These are phyloP conservation scores for Varecia variegata DNA, from an alignment of 2,797 vertebrate species.

Conservation along the genomic window DNA sequence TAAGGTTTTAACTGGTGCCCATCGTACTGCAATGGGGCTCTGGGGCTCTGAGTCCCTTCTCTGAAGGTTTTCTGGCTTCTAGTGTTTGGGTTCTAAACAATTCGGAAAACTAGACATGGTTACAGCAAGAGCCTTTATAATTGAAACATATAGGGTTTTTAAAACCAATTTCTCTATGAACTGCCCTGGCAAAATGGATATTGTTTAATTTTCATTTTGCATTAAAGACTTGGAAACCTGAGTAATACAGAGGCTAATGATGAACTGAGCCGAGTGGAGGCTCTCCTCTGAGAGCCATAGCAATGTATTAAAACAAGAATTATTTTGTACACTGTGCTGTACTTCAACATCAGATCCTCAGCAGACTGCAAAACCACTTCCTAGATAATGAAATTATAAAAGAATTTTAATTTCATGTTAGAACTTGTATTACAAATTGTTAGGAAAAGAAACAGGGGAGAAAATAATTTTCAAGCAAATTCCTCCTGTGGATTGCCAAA, in stretches of 20 bases:
- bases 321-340: conserved; percentile 84
- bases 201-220: conserved; percentile 88
- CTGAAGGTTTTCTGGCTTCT: conserved; percentile 69
- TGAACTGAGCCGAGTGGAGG: conserved; percentile 75
- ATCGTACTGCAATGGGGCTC: conserved; percentile 69
- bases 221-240: conserved; percentile 87
- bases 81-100: conserved; percentile 76
- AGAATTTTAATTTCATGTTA: conserved; percentile 85
- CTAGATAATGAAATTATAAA: conserved; percentile 85
- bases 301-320: conserved; percentile 87
- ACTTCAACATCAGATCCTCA: conserved; percentile 81
- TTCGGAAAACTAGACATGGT: conserved; percentile 68
- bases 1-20: conserved; percentile 73
- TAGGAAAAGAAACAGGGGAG: conserved; percentile 75
- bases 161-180: conserved; percentile 78
- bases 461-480: conserved; percentile 63
- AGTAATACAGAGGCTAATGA: conserved; percentile 83
- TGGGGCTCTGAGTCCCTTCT: conserved; percentile 58
- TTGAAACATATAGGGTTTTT: conserved; percentile 78
- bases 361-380: conserved; percentile 83
- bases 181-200: conserved; percentile 78
- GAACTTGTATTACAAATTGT: conserved; percentile 81
- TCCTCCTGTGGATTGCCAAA: conserved; percentile 6
- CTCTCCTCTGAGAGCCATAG: conserved; percentile 85
- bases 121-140: conserved; percentile 76